Percentiles rank a stretch among this genome's conserved stretches.
Conservation (phyloP, 2,888 invertebrate genomes). For the Notodonta ziczac region DNA sequence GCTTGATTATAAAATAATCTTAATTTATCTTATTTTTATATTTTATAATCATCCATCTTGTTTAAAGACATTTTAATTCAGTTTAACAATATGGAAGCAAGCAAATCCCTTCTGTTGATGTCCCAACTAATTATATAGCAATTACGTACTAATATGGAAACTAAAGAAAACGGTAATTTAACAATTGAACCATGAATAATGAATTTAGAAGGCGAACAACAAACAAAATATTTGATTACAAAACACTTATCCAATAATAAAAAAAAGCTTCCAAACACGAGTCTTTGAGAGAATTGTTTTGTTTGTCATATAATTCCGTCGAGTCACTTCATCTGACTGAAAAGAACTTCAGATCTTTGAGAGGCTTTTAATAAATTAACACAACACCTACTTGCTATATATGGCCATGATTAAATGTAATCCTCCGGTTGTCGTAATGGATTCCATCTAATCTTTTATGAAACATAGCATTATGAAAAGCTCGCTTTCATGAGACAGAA, state of each 20-base stretch:
- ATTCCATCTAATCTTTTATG: not conserved
- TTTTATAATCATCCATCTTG: not conserved
- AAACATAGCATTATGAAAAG: not conserved
- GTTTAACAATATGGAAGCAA: too few relatives aligned
- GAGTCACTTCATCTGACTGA: not conserved
- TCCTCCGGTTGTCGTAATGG: not conserved
- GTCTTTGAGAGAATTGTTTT: not conserved
- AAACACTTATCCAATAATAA: too few relatives aligned
- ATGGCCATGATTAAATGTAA: not conserved
- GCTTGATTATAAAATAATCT: too few relatives aligned
- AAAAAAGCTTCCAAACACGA: not conserved
- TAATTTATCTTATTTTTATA: too few relatives aligned
- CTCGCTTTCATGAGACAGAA: constrained; percentile 17
- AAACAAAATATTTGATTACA: too few relatives aligned
- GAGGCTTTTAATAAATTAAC: not conserved
- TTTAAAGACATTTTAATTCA: not conserved
- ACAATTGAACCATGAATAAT: too few relatives aligned
- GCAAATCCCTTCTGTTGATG: too few relatives aligned
- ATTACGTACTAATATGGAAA: too few relatives aligned
- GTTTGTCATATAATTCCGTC: not conserved
- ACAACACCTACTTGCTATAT: not conserved
- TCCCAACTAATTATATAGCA: too few relatives aligned
- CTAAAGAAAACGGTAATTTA: too few relatives aligned
- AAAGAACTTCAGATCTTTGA: not conserved
- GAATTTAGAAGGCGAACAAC: too few relatives aligned